A percentile compares a stretch with the other conserved stretches of the same genome.
Evolutionary conservation across 2,888 invertebrate genomes (phyloP).

Genomic region (Clepsis dumicolana): DNA sequence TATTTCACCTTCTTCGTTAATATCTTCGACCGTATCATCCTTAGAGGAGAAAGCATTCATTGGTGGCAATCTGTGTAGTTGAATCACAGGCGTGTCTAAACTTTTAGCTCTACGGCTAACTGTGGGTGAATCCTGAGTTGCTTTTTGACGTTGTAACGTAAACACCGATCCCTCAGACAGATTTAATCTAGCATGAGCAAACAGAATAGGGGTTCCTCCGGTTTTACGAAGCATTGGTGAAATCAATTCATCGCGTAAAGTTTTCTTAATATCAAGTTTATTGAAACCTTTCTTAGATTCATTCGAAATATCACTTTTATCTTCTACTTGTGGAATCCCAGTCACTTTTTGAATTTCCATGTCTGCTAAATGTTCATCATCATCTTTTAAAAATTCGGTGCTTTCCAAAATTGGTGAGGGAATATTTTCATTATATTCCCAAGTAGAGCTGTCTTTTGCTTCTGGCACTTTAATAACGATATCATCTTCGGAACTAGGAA

Average conservation of each 20-base stretch:
- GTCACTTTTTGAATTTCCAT: slow-evolving; percentile 86
- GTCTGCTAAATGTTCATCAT: slow-evolving; percentile 85
- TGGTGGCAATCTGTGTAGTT: slow-evolving; percentile 91
- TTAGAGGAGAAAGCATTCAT: slow-evolving; percentile 95
- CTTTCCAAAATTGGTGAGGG: slow-evolving; percentile 88
- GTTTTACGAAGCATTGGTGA: slow-evolving; percentile 90
- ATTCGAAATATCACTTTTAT: slow-evolving; percentile 62
- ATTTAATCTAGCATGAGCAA: slow-evolving; percentile 92
- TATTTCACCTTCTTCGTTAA: slow-evolving; percentile 88
- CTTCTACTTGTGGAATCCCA: slow-evolving; percentile 71
- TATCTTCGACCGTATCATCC: slow-evolving; percentile 94
- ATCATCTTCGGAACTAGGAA: slow-evolving; percentile 91
- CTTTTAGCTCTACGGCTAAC: slow-evolving; percentile 93
- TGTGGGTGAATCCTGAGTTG: slow-evolving; percentile 90
- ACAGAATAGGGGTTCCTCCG: slow-evolving; percentile 92
- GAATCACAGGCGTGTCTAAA: slow-evolving; percentile 93
- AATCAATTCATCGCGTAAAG: slow-evolving; percentile 89
- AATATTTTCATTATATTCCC: slow-evolving; percentile 88
- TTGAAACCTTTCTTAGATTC: slow-evolving; percentile 63
- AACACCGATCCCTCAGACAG: slow-evolving; percentile 94
- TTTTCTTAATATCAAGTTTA: slow-evolving; percentile 77
- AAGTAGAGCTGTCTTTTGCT: slow-evolving; percentile 85
- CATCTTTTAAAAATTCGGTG: slow-evolving; percentile 86
- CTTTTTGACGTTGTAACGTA: slow-evolving; percentile 91
- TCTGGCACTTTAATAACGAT: slow-evolving; percentile 87